Evolutionary conservation across 2,888 invertebrate species (phyloP), one percentile per base, ranked within the genome.

Genomic region (Melolontha melolontha): DNA sequence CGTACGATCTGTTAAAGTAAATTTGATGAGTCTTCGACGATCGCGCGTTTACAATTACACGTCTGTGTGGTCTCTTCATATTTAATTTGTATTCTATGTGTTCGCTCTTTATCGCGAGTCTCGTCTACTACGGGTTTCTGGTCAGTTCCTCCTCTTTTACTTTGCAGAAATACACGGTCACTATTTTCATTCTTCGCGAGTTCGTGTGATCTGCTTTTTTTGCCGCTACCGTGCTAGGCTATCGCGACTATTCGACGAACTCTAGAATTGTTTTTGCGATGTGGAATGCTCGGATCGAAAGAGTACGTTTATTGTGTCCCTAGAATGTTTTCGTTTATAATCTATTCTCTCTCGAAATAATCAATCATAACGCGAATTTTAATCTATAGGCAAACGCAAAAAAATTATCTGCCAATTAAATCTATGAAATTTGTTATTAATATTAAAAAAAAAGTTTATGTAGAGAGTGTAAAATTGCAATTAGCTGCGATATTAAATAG

Each of bases 171-270:
- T 57, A 57, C 57, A 34, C 34, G 41, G 57, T 42, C 27, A 42
- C 57, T 57, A 57, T 57, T 57, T 57, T 57, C 42, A 57, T 42
- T 57, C 41, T 17, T 57, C 57, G 57, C 42, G 42, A 57, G 17
- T 57, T 42, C 57, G 55, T 57, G 64, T 42, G 51, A 51, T 64
- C 57, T 57, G 57, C 55, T 57, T 66, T 55, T 47, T 57, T 66
- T 66, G 50, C 66, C 57, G 57, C 50, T 66, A 66, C 66, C 50
- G 66, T 34, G 34, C 8, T 6, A 34, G 34, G 34, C 50, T 57
- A 27, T 42, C 27, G 57, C 57, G 42, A 57, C 57, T 42, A 22
- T 57, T 5, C 34, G 6, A 34, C 27, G 12, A 42, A 55, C 57
- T 57, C 57, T 34, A 34, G 34, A 22, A 57, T 42, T 42, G 41